These are phyloP conservation scores for Chromoteleia sp. DNA, from an alignment of 2,888 invertebrate species.

Conservation along the genomic window DNA sequence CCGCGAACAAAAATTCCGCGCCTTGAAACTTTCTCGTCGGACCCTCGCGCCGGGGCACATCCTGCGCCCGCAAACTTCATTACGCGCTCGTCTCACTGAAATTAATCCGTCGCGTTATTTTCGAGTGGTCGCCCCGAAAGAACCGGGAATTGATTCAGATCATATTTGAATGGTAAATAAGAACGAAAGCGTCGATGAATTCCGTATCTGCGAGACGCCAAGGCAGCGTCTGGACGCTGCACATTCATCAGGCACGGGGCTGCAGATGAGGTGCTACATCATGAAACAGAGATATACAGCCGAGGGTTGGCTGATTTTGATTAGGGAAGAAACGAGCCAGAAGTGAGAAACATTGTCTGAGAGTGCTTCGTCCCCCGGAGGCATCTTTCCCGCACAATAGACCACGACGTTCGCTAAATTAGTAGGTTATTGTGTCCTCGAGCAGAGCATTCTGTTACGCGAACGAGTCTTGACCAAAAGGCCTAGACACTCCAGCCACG, in stretches of 20 bases:
- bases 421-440: constrained; percentile 72
- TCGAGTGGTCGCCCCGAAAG: too few species aligned
- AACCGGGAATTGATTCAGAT: too few species aligned
- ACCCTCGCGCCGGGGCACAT: constrained; percentile 39
- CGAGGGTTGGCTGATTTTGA: constrained; percentile 72
- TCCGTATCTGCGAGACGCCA: constrained; percentile 16
- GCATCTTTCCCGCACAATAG: constrained; percentile 69
- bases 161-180: background rate
- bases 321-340: constrained; percentile 72
- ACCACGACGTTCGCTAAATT: constrained; percentile 70
- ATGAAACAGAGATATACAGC: constrained; percentile 69
- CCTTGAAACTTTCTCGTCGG: constrained; percentile 67
- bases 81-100: constrained; percentile 56
- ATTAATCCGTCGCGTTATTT: constrained; percentile 53
- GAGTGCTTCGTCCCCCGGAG: constrained; percentile 67
- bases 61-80: constrained; percentile 64
- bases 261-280: constrained; percentile 68
- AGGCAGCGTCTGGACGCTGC: constrained; percentile 40
- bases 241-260: constrained; percentile 58
- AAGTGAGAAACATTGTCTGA: constrained; percentile 71
- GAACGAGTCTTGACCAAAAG: constrained; percentile 64
- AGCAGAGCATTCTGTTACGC: constrained; percentile 60
- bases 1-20: constrained; percentile 78
- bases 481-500: constrained; percentile 9
- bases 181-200: constrained; percentile 23